Conservation (phyloP, 2,888 invertebrate genomes). For the Acanthosoma haemorrhoidale region DNA sequence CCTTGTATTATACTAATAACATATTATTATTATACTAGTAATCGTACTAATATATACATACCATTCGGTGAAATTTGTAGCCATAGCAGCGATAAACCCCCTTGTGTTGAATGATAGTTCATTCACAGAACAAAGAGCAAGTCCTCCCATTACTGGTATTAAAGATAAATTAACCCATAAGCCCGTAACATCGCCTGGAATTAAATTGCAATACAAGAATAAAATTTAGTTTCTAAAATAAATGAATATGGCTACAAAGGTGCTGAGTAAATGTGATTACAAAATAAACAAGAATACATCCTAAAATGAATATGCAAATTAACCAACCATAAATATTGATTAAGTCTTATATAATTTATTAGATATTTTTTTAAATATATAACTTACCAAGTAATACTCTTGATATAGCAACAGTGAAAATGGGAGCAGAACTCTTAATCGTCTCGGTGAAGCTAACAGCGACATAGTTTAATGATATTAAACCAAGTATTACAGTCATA, state of each 20-base stretch:
- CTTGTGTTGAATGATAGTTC: slow-evolving; percentile 67
- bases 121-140: slow-evolving; percentile 69
- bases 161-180: slow-evolving; percentile 64
- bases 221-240: background rate
- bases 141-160: slow-evolving; percentile 69
- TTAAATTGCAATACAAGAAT: background rate
- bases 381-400: slow-evolving; percentile 56
- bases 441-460: slow-evolving; percentile 77
- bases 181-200: slow-evolving; percentile 59
- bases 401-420: slow-evolving; percentile 71
- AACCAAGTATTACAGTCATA: slow-evolving; percentile 65
- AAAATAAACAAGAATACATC: background rate
- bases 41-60: slow-evolving; percentile 44
- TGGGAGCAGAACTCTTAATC: slow-evolving; percentile 72
- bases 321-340: too few species aligned
- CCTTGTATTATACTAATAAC: too few species aligned
- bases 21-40: too few species aligned
- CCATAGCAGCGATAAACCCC: slow-evolving; percentile 68
- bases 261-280: background rate
- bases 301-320: too few species aligned
- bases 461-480: slow-evolving; percentile 69
- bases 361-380: too few species aligned
- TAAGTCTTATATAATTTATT: too few species aligned
- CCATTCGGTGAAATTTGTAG: slow-evolving; percentile 73
- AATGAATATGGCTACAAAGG: background rate